These are phyloP conservation scores for Drosophila obscura DNA, from an alignment of 1,140 invertebrate genomes.

Conservation along the genomic window DNA sequence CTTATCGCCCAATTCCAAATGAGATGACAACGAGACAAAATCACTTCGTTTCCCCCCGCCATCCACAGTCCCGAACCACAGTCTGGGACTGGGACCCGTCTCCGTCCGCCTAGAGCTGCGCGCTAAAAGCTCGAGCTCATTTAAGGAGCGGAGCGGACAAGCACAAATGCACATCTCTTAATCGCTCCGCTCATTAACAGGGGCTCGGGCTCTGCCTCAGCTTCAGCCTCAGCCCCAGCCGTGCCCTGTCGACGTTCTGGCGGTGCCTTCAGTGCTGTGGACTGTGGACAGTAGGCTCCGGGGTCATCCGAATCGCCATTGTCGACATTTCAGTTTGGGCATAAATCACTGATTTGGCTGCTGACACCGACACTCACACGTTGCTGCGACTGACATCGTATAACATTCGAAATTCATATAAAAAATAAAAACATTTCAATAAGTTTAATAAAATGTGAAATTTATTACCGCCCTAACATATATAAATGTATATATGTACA, in stretches of 20 bases:
- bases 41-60: conserved; percentile 49
- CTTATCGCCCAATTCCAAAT: conserved; percentile 82
- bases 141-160: conserved; percentile 82
- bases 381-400: not conserved
- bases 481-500: too few relatives aligned
- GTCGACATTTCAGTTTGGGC: conserved; percentile 55
- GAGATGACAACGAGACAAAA: conserved; percentile 82
- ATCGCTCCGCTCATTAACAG: conserved; percentile 81
- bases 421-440: not conserved
- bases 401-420: not conserved
- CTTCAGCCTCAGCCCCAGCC: not conserved
- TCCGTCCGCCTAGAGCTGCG: conserved; percentile 39
- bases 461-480: too few relatives aligned
- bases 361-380: conserved; percentile 29
- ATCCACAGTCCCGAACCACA: not conserved
- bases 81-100: not conserved
- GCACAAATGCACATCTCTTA: conserved; percentile 83
- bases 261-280: not conserved
- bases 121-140: conserved; percentile 79
- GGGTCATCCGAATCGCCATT: conserved; percentile 56
- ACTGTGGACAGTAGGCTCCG: conserved; percentile 7
- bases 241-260: not conserved
- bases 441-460: too few relatives aligned
- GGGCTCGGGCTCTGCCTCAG: not conserved
- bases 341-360: conserved; percentile 51